Conservation (phyloP, 2,113 vertebrate genomes). For the Larimichthys crocea region DNA sequence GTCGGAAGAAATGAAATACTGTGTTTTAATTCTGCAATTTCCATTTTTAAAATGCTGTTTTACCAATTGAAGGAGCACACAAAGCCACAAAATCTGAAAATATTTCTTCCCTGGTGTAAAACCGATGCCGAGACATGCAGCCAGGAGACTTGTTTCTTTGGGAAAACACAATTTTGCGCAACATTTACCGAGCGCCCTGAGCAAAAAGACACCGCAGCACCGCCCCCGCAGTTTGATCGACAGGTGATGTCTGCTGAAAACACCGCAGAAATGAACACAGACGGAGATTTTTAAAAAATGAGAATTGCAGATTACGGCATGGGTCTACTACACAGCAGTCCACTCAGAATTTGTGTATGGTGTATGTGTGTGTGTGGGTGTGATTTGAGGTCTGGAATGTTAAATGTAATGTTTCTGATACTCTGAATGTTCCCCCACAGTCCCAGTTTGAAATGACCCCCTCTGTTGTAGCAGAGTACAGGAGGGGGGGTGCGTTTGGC, state of each 20-base stretch:
- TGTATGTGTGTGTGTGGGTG: constrained; percentile 17
- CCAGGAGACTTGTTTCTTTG: constrained; percentile 19
- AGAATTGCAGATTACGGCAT: constrained; percentile 14
- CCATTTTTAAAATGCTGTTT: constrained; percentile 2
- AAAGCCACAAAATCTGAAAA: constrained; percentile 8
- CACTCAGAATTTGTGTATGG: neutral
- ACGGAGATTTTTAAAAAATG: neutral
- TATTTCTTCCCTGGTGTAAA: constrained; percentile 10
- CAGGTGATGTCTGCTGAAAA: constrained; percentile 16
- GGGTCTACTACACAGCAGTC: neutral
- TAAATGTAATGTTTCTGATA: constrained; percentile 70
- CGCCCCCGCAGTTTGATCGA: constrained; percentile 31
- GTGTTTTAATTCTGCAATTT: neutral
- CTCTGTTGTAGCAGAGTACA: constrained; percentile 43
- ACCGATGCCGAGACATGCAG: neutral
- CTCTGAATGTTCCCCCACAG: constrained; percentile 37
- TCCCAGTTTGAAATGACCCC: constrained; percentile 68
- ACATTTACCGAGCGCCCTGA: neutral
- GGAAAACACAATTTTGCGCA: neutral
- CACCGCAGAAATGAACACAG: constrained; percentile 7
- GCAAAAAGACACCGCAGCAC: neutral
- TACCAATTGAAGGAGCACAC: neutral
- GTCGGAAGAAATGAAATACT: too few species aligned
- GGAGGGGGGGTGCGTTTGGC: constrained; percentile 44
- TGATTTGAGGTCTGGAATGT: constrained; percentile 53